Conservation (phyloP, 2,888 invertebrate species). For the Nesidiocoris tenuis region DNA sequence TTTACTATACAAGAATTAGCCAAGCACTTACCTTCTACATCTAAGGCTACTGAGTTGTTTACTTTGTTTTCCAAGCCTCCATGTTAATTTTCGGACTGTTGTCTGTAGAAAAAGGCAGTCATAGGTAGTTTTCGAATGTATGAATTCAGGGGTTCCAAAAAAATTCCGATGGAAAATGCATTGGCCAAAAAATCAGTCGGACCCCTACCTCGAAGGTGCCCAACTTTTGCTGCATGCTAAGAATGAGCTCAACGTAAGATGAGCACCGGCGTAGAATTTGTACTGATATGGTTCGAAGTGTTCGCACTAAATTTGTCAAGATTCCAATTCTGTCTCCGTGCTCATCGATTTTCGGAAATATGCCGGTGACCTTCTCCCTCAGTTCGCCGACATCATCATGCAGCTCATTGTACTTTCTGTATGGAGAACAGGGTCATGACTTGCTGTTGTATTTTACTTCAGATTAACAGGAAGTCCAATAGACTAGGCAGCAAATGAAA, state of each 20-base stretch:
- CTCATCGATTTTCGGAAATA: background rate
- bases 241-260: background rate
- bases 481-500: too few relatives aligned
- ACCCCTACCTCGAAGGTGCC: background rate
- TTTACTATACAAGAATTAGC: background rate
- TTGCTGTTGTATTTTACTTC: too few relatives aligned
- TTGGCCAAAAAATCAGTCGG: too few relatives aligned
- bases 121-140: too few relatives aligned
- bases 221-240: background rate
- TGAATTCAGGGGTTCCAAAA: too few relatives aligned
- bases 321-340: background rate
- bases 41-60: background rate
- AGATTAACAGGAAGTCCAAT: too few relatives aligned
- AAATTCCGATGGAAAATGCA: too few relatives aligned
- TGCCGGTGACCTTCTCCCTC: background rate
- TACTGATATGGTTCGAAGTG: background rate
- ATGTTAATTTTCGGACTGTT: background rate
- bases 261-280: background rate
- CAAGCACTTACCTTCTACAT: too few relatives aligned
- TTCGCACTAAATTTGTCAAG: background rate
- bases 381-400: background rate
- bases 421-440: too few relatives aligned
- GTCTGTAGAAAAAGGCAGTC: background rate
- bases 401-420: background rate
- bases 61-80: background rate